phyloP scores from a whole-genome alignment of 2,888 invertebrate genomes.

The Aleiodes alternator region DNA sequence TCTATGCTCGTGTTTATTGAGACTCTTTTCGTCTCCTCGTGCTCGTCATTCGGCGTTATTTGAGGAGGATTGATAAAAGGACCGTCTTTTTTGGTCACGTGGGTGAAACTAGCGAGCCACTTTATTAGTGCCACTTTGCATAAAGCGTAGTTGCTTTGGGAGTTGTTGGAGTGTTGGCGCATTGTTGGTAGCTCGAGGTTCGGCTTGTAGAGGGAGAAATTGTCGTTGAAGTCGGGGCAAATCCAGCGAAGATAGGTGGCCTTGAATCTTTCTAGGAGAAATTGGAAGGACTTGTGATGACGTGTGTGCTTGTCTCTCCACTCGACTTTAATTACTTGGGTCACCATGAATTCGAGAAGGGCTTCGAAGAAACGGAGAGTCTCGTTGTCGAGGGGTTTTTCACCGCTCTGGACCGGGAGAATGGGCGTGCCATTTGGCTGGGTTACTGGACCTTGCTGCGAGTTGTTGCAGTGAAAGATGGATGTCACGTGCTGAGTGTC shows the following conservation, averaged over 20 bases:
- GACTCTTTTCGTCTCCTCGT: constrained; percentile 73
- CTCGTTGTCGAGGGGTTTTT: constrained; percentile 89
- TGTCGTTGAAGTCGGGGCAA: constrained; percentile 89
- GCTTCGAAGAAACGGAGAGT: constrained; percentile 92
- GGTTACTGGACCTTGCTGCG: constrained; percentile 82
- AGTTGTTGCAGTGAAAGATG: constrained; percentile 84
- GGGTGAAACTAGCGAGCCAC: constrained; percentile 91
- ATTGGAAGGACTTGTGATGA: constrained; percentile 91
- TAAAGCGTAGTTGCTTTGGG: constrained; percentile 78
- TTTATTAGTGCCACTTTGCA: constrained; percentile 92
- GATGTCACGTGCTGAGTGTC: constrained; percentile 63
- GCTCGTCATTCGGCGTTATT: constrained; percentile 74
- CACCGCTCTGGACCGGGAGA: constrained; percentile 88
- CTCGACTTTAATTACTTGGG: constrained; percentile 91
- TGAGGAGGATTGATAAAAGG: constrained; percentile 70
- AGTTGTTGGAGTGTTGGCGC: constrained; percentile 80
- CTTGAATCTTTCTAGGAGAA: constrained; percentile 94
- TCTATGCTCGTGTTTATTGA: constrained; percentile 74
- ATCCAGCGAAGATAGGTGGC: constrained; percentile 92
- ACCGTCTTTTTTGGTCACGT: constrained; percentile 82
- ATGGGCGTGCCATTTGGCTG: constrained; percentile 88
- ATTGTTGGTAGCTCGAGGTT: constrained; percentile 86
- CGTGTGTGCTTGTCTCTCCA: constrained; percentile 91
- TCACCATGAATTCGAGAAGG: constrained; percentile 92
- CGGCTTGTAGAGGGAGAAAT: constrained; percentile 89